Evolutionary conservation across 1,140 invertebrate species (phyloP), one percentile per base, ranked within the genome.

Genomic region (Philopotamus ludificatus): DNA sequence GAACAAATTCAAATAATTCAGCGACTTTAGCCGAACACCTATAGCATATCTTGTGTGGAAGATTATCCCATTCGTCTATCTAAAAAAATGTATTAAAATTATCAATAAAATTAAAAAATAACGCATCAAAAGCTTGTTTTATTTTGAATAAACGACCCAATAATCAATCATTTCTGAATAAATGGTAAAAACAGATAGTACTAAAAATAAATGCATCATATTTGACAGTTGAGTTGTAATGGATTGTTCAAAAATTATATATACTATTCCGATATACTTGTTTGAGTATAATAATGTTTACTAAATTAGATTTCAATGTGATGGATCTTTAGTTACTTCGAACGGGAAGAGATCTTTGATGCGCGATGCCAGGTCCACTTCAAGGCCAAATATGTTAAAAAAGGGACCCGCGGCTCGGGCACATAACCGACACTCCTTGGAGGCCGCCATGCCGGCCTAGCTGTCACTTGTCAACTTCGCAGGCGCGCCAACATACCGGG

Each of bases 41-140:
- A 63, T 78, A 81, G 67, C 79, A 81, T 41, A 80, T 79, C 72
- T 79, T 81, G 62, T 81, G 78, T 16, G 79, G 77, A 9, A 81
- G 69, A 50, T 78, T 75, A 73, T 81, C 79, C 73, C 77, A 75
- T 71, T 81, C 79, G 26, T 73, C 68, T 62, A 81, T 73, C 79
- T 81, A 73, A 44, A 81, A 78, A 23, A 41, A 62, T n/a, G n/a
- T n/a, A n/a, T n/a, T n/a, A n/a, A n/a, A n/a, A n/a, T n/a, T n/a
- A n/a, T n/a, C n/a, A n/a, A n/a, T n/a, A n/a, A n/a, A n/a, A n/a
- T n/a, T n/a, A n/a, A n/a, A n/a, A n/a, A n/a, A n/a, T n/a, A n/a
- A n/a, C n/a, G n/a, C n/a, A n/a, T n/a, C n/a, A n/a, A n/a, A n/a
- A n/a, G n/a, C n/a, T n/a, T n/a, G n/a, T n/a, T n/a, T n/a, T n/a